Evolutionary conservation across 1,140 invertebrate genomes (phyloP).

Genomic region (Drosophila triauraria): DNA sequence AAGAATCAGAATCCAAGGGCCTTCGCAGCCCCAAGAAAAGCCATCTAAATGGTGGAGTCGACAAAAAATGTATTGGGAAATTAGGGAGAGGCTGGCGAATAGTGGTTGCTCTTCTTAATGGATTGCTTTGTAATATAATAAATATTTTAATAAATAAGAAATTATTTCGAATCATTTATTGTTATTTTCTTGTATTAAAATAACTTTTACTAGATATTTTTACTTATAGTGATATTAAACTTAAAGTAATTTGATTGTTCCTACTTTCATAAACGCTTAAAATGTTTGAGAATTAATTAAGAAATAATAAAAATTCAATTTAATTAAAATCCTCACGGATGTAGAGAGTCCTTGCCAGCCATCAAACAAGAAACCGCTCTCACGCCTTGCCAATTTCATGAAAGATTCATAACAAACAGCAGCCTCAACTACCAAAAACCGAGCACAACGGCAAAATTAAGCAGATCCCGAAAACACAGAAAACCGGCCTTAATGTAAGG

Average conservation of each 20-base stretch:
- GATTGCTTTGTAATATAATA: background rate
- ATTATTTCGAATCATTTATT: too few relatives aligned
- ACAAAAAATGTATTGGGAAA: slow-evolving; percentile 15
- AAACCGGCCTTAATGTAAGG: slow-evolving; percentile 14
- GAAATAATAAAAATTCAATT: too few relatives aligned
- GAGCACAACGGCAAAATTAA: slow-evolving; percentile 48
- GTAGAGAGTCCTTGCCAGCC: background rate
- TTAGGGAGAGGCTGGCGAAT: slow-evolving; percentile 2
- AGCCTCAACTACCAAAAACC: slow-evolving; percentile 23
- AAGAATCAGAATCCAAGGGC: slow-evolving; percentile 12
- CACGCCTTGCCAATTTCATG: slow-evolving; percentile 51
- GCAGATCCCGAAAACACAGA: slow-evolving; percentile 29
- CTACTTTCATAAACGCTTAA: too few relatives aligned
- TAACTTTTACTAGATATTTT: too few relatives aligned
- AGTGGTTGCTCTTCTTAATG: slow-evolving; percentile 6
- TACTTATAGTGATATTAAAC: too few relatives aligned
- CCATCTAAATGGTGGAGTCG: slow-evolving; percentile 36
- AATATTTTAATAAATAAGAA: background rate
- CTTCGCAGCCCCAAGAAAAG: slow-evolving; percentile 20
- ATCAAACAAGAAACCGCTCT: slow-evolving; percentile 1
- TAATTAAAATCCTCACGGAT: too few relatives aligned
- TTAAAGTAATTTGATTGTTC: too few relatives aligned
- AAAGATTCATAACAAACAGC: slow-evolving; percentile 59
- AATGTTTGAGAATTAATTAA: too few relatives aligned
- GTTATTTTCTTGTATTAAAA: too few relatives aligned